A percentile compares a stretch with the other conserved stretches of the same genome.
phyloP scores from a whole-genome alignment of 2,113 vertebrate genomes.

The Todiramphus saurophagus region DNA sequence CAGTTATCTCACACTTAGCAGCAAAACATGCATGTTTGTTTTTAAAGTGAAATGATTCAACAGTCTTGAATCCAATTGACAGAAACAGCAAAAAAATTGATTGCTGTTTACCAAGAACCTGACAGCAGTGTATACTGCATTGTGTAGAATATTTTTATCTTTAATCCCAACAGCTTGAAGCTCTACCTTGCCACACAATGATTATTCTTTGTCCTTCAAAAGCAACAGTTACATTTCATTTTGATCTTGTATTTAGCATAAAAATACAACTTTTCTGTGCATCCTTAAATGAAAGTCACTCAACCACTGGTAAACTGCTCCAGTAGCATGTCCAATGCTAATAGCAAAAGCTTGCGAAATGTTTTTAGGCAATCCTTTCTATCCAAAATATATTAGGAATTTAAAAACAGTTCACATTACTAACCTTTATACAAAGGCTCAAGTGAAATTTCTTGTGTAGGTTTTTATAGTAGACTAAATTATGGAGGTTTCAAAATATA shows the following conservation, averaged over 20 bases:
- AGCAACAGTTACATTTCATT: slow-evolving; percentile 12
- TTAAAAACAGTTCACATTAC: slow-evolving; percentile 67
- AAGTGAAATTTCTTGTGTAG: slow-evolving; percentile 57
- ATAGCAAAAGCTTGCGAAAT: slow-evolving; percentile 65
- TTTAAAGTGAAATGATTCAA: neutral
- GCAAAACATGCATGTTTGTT: slow-evolving; percentile 55
- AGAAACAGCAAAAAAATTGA: neutral
- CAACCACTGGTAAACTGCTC: slow-evolving; percentile 45
- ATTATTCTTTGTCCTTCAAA: slow-evolving; percentile 19
- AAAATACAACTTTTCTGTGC: slow-evolving; percentile 18
- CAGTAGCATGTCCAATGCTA: slow-evolving; percentile 19
- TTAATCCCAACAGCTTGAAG: slow-evolving; percentile 17
- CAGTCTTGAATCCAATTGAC: slow-evolving; percentile 16
- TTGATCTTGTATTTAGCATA: slow-evolving; percentile 16
- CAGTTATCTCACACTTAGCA: slow-evolving; percentile 58
- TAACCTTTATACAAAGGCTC: slow-evolving; percentile 69
- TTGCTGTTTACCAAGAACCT: neutral
- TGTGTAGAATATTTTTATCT: neutral
- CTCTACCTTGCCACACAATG: neutral
- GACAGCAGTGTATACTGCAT: neutral
- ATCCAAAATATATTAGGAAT: slow-evolving; percentile 59
- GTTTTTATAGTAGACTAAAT: slow-evolving; percentile 60
- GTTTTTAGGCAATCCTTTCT: slow-evolving; percentile 77
- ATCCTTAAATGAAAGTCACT: slow-evolving; percentile 59
- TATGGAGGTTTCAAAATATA: slow-evolving; percentile 63